Evolutionary conservation across 2,888 invertebrate species (phyloP).

Genomic region (Oxytorus armatus): DNA sequence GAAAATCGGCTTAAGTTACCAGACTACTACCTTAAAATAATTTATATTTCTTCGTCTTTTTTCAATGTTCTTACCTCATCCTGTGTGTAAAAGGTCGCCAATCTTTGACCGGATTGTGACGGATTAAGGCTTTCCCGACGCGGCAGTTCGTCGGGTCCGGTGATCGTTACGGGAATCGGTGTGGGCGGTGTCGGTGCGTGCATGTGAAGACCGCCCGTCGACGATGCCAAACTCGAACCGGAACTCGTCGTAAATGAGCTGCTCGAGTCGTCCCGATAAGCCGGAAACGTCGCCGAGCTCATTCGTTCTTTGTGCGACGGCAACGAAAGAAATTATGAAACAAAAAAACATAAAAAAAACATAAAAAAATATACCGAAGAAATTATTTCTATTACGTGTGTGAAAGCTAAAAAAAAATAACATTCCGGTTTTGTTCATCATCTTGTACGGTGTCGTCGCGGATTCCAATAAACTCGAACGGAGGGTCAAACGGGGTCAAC

Average conservation of each 20-base stretch:
- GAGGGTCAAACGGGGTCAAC: constrained; percentile 75
- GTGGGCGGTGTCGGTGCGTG: constrained; percentile 86
- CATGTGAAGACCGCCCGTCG: constrained; percentile 84
- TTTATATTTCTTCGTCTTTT: neutral
- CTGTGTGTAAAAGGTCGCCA: constrained; percentile 78
- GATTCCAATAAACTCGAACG: constrained; percentile 73
- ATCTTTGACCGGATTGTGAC: constrained; percentile 68
- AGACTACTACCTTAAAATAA: neutral
- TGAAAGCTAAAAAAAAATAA: neutral
- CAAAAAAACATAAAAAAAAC: constrained; percentile 37
- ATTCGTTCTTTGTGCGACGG: constrained; percentile 80
- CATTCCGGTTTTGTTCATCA: constrained; percentile 40
- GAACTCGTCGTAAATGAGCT: constrained; percentile 87
- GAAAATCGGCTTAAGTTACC: no score
- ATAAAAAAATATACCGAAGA: constrained; percentile 21
- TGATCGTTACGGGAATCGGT: constrained; percentile 84
- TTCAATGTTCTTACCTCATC: constrained; percentile 72
- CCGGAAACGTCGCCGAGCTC: constrained; percentile 82
- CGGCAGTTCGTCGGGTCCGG: constrained; percentile 81
- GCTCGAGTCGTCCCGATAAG: constrained; percentile 86
- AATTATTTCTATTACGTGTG: neutral
- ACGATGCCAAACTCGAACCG: constrained; percentile 80
- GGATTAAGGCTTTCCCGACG: constrained; percentile 75
- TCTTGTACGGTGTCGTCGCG: constrained; percentile 67
- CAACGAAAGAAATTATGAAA: constrained; percentile 66